These are phyloP conservation scores for Anagyrus pseudococci DNA, from an alignment of 2,888 invertebrate species.

Conservation along the genomic window DNA sequence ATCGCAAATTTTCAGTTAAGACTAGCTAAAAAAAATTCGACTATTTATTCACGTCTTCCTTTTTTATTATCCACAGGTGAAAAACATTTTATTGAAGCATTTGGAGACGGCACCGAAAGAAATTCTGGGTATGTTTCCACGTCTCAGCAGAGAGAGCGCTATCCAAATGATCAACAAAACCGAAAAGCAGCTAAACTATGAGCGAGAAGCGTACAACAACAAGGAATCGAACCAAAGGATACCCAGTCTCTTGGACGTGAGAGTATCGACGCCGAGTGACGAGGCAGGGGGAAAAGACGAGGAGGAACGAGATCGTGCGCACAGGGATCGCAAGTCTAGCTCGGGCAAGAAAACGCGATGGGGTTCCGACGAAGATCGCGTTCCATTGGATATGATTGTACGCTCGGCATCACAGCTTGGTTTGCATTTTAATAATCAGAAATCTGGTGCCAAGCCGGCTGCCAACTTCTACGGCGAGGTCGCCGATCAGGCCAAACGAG, in stretches of 20 bases:
- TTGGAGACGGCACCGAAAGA: constrained; percentile 91
- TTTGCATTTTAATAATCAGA: constrained; percentile 50
- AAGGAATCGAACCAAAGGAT: constrained; percentile 54
- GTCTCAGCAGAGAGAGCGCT: constrained; percentile 81
- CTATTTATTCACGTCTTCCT: neutral
- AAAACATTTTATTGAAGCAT: constrained; percentile 68
- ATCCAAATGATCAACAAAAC: constrained; percentile 64
- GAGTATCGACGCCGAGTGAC: constrained; percentile 51
- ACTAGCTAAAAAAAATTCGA: neutral
- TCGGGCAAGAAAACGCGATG: constrained; percentile 58
- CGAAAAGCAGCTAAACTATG: constrained; percentile 50
- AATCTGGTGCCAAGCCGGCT: constrained; percentile 27
- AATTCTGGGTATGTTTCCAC: constrained; percentile 87
- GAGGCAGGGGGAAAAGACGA: constrained; percentile 43
- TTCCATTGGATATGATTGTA: constrained; percentile 57
- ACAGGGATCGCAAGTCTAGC: constrained; percentile 54
- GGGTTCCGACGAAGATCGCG: constrained; percentile 59
- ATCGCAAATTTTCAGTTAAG: neutral
- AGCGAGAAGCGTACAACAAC: constrained; percentile 53
- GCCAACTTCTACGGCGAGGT: constrained; percentile 50
- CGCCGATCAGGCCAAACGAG: constrained; percentile 18
- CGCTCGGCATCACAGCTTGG: constrained; percentile 58
- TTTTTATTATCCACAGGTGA: constrained; percentile 49
- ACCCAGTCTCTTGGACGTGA: constrained; percentile 61
- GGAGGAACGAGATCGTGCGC: constrained; percentile 26